Percentiles rank a stretch among this genome's conserved stretches.
Evolutionary conservation across 2,888 invertebrate species (phyloP).

Genomic region (Prenolepis imparis): DNA sequence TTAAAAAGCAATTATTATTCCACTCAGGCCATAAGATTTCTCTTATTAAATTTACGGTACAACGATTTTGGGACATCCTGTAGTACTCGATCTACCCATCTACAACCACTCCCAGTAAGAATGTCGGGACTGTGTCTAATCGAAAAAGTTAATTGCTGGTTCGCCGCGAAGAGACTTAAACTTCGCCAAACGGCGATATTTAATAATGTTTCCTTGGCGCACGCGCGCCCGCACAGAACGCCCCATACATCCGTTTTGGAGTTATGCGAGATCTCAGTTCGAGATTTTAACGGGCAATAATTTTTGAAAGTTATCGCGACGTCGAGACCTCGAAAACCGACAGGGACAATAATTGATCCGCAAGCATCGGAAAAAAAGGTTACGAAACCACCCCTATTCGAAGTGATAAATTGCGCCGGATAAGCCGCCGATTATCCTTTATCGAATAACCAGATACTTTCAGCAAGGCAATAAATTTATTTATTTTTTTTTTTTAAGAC

Average conservation of each 20-base stretch:
- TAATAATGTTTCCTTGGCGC: constrained; percentile 65
- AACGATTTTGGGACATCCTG: constrained; percentile 21
- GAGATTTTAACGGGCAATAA: constrained; percentile 35
- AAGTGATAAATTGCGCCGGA: constrained; percentile 46
- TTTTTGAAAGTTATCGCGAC: constrained; percentile 40
- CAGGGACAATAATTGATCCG: constrained; percentile 52
- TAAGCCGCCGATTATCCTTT: constrained; percentile 51
- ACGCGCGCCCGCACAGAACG: constrained; percentile 21
- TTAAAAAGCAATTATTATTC: not conserved
- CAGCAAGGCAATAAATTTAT: constrained; percentile 51
- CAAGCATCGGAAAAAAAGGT: constrained; percentile 11
- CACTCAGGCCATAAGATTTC: not conserved
- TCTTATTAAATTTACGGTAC: constrained; percentile 23
- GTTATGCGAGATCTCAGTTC: constrained; percentile 34
- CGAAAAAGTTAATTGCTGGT: constrained; percentile 80
- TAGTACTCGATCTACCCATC: constrained; percentile 34
- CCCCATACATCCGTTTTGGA: constrained; percentile 53
- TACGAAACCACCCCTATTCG: constrained; percentile 43
- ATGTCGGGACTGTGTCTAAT: constrained; percentile 67
- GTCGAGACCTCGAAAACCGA: constrained; percentile 34
- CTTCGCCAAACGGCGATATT: constrained; percentile 67
- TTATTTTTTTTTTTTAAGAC: constrained; percentile 36
- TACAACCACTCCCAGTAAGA: constrained; percentile 64
- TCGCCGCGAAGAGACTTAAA: constrained; percentile 64
- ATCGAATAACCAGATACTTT: constrained; percentile 49